Evolutionary conservation across 2,888 invertebrate species (phyloP), one percentile per base, ranked within the genome.

Genomic region (Cremastinae sp.): DNA sequence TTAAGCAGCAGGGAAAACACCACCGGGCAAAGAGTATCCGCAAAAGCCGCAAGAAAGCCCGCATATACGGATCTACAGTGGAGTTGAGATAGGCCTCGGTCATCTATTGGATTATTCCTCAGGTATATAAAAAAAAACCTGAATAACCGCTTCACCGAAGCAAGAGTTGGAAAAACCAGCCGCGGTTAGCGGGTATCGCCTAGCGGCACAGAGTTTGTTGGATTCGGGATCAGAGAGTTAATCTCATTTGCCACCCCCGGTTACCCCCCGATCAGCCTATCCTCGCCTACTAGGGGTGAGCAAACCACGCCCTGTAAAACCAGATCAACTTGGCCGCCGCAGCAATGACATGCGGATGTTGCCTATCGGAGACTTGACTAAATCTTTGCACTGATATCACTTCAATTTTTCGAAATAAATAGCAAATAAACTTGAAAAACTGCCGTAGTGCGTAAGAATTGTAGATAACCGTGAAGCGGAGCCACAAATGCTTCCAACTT

Each of bases 91-190:
- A 65, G 76, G 56, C 66, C 75, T 78, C 75, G 80, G 78, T 82
- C 81, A 87, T 87, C 87, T 89, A 89, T 89, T 88, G 88, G 89
- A 89, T 89, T 89, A 89, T 88, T 87, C 84, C 83, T 84, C 78
- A 78, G 80, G 80, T 80, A 80, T 82, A 80, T 80, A 80, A 79
- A 78, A 78, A 49, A 18, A 18, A 82, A 43, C 43, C 69, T 69
- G 51, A 70, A 7, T 4, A 18, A 22, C 20, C 45, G 37, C 61
- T 28, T 22, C 45, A 28, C n/a, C 12, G 37, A 10, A 12, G 35
- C 61, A 12, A 43, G 49, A 58, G 56, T 56, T 39, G 70, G 58
- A 75, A 53, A 70, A 70, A 70, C 20, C n/a, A 75, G 77, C 64
- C 77, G 88, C 88, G 88, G 87, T 89, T 89, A 88, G 86, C 86